These are phyloP conservation scores for Stegana nigrithorax DNA, from an alignment of 2,888 invertebrate species.

Conservation along the genomic window DNA sequence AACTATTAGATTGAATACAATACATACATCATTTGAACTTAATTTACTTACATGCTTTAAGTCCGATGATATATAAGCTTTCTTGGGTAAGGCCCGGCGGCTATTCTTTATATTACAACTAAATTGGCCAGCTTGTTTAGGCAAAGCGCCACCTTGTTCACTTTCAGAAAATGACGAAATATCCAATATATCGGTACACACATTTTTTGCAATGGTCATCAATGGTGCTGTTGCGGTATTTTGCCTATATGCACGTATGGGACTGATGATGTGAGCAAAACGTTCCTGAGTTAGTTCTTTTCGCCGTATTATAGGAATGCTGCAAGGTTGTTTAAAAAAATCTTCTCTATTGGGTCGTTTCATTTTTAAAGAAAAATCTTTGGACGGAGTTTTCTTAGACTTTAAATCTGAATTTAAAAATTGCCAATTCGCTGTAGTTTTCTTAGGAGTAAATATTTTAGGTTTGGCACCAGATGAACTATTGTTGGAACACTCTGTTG, in stretches of 20 bases:
- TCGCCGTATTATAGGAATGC: slow-evolving; percentile 35
- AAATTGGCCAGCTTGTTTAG: no score
- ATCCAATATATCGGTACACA: slow-evolving; percentile 36
- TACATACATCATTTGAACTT: background rate
- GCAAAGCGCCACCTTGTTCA: slow-evolving; percentile 54
- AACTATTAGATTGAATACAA: background rate
- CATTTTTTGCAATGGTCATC: slow-evolving; percentile 46
- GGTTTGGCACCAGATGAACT: slow-evolving; percentile 3
- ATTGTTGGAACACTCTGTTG: no score
- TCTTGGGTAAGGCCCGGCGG: no score
- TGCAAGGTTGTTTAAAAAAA: slow-evolving; percentile 48
- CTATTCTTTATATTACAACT: no score
- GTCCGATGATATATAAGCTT: slow-evolving; percentile 65
- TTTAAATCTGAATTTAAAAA: no score
- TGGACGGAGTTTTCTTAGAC: no score
- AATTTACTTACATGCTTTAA: slow-evolving; percentile 56
- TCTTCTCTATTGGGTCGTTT: slow-evolving; percentile 44
- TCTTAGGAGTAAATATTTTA: slow-evolving; percentile 23
- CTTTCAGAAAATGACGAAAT: slow-evolving; percentile 51
- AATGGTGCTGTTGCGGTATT: slow-evolving; percentile 66
- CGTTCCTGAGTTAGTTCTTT: slow-evolving; percentile 41
- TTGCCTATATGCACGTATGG: slow-evolving; percentile 68
- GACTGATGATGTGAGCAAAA: slow-evolving; percentile 66
- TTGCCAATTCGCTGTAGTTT: no score
- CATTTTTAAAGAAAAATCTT: slow-evolving; percentile 24